Evolutionary conservation across 2,888 invertebrate genomes (phyloP), one percentile per base, ranked within the genome.

Genomic region (Drosophila crucigera): DNA sequence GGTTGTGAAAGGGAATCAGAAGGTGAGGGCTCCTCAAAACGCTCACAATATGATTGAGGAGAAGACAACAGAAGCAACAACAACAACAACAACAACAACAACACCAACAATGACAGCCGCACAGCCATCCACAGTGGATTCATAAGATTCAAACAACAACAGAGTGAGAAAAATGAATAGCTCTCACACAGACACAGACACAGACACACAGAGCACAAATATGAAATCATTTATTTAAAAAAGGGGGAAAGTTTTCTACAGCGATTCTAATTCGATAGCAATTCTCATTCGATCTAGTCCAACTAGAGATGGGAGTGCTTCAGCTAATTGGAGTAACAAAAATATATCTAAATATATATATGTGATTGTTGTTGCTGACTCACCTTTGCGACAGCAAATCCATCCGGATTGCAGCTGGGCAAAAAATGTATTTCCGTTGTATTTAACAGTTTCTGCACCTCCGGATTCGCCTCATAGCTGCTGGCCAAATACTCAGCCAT

Each of bases 361-460:
- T 4, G 1, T 31, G 31, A 31, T 9, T 31, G 9, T 31, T 31
- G 30, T 35, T 54, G 5, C 10, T 70, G 61, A 89, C 89, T 90
- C 71, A 97, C 97, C 95, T 94, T 91, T 61, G 98, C 96, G 64
- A 94, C 94, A 91, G 97, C 97, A 94, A 97, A 99, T 4, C 99
- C 99, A 95, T 99, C 95, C 47, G 99, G 99, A 94, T 99, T 99
- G 95, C 99, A 96, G 1, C 98, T 97, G 0, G 99, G 99, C 97
- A 99, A 96, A 83, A 99, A 94, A 93, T 97, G 98, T 79, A 99
- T 98, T 92, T 99, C 97, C 0, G 98, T 98, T 1, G 94, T 95
- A 91, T 99, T 96, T 1, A 92, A 80, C 4, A 92, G 55, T 5
- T 64, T 75, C 50, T 97, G 96, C 3, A 99, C 94, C 70, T 96